Conservation (phyloP, 2,888 invertebrate genomes). For the Protophormia terraenovae region DNA sequence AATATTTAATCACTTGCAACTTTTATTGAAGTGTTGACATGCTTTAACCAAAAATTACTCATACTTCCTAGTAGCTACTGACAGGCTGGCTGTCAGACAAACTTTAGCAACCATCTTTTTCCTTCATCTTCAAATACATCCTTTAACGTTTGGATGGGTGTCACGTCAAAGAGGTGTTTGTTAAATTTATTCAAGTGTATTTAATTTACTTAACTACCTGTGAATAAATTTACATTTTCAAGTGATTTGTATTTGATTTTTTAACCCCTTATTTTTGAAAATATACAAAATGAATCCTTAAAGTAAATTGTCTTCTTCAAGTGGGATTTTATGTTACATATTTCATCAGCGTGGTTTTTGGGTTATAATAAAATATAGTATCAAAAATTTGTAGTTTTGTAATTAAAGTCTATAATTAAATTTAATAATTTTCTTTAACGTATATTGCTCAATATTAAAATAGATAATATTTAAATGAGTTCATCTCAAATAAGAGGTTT, state of each 20-base stretch:
- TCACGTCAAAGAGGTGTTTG: background rate
- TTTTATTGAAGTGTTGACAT: conserved; percentile 5
- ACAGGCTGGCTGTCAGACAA: background rate
- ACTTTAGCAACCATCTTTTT: background rate
- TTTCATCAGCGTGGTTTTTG: background rate
- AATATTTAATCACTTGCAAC: conserved; percentile 28
- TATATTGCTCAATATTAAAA: background rate
- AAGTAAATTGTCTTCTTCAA: background rate
- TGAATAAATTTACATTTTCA: conserved; percentile 56
- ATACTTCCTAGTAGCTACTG: background rate
- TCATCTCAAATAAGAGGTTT: background rate
- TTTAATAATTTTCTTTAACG: background rate
- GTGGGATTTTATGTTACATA: background rate
- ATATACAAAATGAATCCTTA: background rate
- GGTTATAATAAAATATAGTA: conserved; percentile 7
- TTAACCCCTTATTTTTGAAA: background rate
- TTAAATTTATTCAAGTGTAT: conserved; percentile 51
- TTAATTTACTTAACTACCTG: conserved; percentile 54
- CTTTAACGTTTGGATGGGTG: background rate
- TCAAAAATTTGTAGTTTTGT: conserved; percentile 1
- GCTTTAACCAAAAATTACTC: conserved; percentile 20
- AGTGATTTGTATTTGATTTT: conserved; percentile 53
- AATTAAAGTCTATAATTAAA: conserved; percentile 41
- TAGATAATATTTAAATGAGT: background rate
- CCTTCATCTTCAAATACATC: background rate